A percentile compares a stretch with the other conserved stretches of the same genome.
Evolutionary conservation across 2,113 vertebrate genomes (phyloP).

Genomic region (Odobenus rosmarus): DNA sequence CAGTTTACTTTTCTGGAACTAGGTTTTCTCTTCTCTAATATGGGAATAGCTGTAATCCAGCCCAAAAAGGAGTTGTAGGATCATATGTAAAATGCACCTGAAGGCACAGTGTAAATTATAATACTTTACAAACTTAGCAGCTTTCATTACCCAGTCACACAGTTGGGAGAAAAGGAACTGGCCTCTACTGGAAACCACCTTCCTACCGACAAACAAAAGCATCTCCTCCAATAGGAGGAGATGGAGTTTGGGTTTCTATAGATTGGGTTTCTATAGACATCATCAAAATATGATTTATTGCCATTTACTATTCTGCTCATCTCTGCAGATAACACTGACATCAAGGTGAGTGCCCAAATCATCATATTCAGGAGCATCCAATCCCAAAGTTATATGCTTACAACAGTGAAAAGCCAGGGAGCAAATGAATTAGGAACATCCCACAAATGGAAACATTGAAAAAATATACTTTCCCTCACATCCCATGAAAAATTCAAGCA

Average conservation of each 20-base stretch:
- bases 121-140: background rate
- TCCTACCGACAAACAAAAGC: background rate
- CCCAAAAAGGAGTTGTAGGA: background rate
- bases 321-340: background rate
- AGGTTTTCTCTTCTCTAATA: background rate
- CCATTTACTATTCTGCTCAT: background rate
- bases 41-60: background rate
- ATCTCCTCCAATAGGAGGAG: background rate
- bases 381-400: background rate
- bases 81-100: background rate
- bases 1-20: background rate
- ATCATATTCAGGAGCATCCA: background rate
- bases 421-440: background rate
- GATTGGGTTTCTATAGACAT: background rate
- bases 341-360: background rate
- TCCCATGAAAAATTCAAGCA: constrained; percentile 16
- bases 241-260: background rate
- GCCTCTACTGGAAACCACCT: background rate
- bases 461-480: background rate
- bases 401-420: background rate
- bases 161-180: background rate
- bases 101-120: background rate
- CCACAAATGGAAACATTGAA: background rate
- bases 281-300: background rate
- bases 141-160: background rate